phyloP scores from a whole-genome alignment of 1,140 invertebrate genomes.

The Eupristina koningsbergeri region DNA sequence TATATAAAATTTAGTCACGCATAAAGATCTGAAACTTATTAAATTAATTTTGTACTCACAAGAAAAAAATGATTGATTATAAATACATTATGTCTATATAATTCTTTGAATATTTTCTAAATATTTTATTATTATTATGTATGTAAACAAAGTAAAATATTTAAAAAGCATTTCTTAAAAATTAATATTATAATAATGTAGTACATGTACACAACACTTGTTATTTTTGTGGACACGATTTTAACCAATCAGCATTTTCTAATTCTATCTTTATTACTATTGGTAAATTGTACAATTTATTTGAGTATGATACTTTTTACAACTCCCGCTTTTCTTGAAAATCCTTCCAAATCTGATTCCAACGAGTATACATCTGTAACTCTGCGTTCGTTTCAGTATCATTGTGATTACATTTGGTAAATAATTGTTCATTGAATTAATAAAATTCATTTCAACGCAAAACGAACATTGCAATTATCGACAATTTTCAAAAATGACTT shows the following conservation, averaged over 20 bases:
- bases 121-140: not conserved
- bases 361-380: not conserved
- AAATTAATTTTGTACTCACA: too few relatives aligned
- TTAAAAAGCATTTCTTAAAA: too few relatives aligned
- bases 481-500: not conserved
- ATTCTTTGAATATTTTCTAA: too few relatives aligned
- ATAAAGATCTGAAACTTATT: too few relatives aligned
- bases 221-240: not conserved
- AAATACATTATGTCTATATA: too few relatives aligned
- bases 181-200: too few relatives aligned
- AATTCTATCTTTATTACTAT: not conserved
- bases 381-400: not conserved
- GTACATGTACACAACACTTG: not conserved
- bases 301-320: not conserved
- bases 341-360: slow-evolving; percentile 15
- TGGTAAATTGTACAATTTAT: not conserved
- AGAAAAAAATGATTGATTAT: too few relatives aligned
- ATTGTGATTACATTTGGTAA: not conserved
- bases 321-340: slow-evolving; percentile 33
- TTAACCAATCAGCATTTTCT: not conserved
- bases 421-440: not conserved
- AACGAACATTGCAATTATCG: not conserved
- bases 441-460: not conserved
- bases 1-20: too few relatives aligned
- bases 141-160: too few relatives aligned